phyloP scores from a whole-genome alignment of 2,113 vertebrate species.

The Procavia capensis region DNA sequence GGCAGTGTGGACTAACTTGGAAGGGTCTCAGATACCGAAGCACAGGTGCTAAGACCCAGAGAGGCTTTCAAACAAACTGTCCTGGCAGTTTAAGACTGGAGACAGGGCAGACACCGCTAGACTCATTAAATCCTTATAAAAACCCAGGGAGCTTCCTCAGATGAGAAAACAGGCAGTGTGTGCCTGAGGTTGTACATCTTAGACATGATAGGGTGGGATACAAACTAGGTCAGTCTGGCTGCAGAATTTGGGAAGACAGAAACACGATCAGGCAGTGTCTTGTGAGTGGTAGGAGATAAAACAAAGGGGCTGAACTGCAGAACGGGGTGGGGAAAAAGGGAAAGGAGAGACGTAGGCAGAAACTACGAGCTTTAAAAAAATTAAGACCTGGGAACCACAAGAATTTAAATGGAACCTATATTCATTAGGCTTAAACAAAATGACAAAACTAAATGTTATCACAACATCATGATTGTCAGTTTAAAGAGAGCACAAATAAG shows the following conservation, averaged over 20 bases:
- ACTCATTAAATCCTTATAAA: background rate
- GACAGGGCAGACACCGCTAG: background rate
- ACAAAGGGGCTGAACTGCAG: background rate
- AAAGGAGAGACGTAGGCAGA: background rate
- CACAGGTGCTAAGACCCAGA: background rate
- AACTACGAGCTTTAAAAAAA: background rate
- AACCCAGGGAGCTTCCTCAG: background rate
- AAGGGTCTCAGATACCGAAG: background rate
- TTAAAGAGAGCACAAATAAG: background rate
- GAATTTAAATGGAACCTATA: conserved; percentile 11
- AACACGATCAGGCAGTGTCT: background rate
- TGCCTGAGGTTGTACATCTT: background rate
- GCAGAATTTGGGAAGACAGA: background rate
- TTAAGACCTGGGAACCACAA: conserved; percentile 32
- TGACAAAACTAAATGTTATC: background rate
- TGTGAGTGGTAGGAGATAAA: background rate
- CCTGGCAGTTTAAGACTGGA: background rate
- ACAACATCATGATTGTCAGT: background rate
- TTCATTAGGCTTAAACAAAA: conserved; percentile 39
- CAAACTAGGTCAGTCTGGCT: background rate
- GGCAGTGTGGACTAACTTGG: background rate
- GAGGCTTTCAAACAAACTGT: conserved; percentile 11
- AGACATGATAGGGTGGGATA: background rate
- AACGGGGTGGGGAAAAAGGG: background rate
- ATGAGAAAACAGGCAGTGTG: background rate